phyloP scores from a whole-genome alignment of 1,140 invertebrate genomes.

The Oncopeltus fasciatus region DNA sequence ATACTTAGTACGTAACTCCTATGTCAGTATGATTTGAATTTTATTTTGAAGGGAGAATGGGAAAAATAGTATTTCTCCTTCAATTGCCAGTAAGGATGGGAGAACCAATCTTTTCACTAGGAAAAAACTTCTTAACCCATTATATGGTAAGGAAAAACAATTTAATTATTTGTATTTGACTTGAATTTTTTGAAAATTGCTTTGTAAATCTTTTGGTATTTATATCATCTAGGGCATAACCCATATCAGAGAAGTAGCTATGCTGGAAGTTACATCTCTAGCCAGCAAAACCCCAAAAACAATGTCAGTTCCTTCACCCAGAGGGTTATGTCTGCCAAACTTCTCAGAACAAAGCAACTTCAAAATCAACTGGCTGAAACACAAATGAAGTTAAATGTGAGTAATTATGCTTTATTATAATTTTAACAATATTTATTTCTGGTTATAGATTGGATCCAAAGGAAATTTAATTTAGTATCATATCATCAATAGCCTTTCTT shows the following conservation, averaged over 20 bases:
- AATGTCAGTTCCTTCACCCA: conserved; percentile 40
- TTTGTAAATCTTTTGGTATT: background rate
- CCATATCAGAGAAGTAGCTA: conserved; percentile 8
- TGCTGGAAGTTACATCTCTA: background rate
- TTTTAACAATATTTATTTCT: too few species aligned
- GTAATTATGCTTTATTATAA: too few species aligned
- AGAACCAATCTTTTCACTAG: background rate
- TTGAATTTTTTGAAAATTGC: background rate
- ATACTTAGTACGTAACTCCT: too few species aligned
- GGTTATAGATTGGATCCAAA: too few species aligned
- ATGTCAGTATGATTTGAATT: too few species aligned
- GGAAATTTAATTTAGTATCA: too few species aligned
- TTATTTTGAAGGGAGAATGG: background rate
- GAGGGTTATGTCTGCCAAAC: conserved; percentile 56
- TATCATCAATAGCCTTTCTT: too few species aligned
- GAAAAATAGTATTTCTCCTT: background rate
- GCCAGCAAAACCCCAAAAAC: conserved; percentile 9
- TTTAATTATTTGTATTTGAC: background rate
- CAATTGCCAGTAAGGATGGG: background rate
- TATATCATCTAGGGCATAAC: background rate
- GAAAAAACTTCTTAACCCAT: background rate
- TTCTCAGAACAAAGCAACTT: conserved; percentile 52
- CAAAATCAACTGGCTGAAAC: conserved; percentile 67
- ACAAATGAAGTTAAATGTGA: conserved; percentile 56
- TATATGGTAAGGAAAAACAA: background rate